Percentiles rank a stretch among this genome's conserved stretches.
Conservation (phyloP, 2,113 vertebrate genomes). For the Zosterops lateralis region DNA sequence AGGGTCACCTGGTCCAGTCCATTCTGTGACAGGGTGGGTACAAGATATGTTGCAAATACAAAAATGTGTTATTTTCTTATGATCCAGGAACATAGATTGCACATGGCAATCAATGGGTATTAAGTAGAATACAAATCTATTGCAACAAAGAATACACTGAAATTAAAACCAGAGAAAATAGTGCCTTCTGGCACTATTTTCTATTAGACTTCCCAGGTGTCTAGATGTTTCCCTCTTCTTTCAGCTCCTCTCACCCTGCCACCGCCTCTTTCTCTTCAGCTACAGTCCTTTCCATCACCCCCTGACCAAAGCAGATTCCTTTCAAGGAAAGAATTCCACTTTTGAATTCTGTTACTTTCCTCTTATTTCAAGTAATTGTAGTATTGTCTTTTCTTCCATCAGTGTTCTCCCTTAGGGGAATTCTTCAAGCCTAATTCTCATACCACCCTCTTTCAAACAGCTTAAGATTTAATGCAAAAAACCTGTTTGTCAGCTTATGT, state of each 20-base stretch:
- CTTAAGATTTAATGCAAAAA: constrained; percentile 62
- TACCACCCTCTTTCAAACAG: constrained; percentile 33
- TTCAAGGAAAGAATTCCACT: constrained; percentile 44
- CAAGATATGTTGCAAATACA: neutral
- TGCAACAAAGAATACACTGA: neutral
- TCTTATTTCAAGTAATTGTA: constrained; percentile 61
- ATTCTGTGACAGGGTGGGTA: neutral
- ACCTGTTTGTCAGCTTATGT: constrained; percentile 24
- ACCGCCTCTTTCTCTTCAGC: neutral
- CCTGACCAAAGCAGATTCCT: constrained; percentile 31
- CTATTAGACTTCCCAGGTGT: neutral
- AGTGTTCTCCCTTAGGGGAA: constrained; percentile 49
- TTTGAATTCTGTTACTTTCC: constrained; percentile 34
- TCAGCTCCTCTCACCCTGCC: neutral
- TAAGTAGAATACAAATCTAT: neutral
- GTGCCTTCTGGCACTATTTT: neutral
- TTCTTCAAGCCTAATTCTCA: constrained; percentile 25
- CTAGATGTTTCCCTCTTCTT: neutral
- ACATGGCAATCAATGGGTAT: neutral
- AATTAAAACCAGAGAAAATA: constrained; percentile 10
- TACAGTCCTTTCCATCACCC: neutral
- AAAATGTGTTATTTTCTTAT: neutral
- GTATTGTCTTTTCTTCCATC: constrained; percentile 54
- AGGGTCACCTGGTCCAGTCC: neutral
- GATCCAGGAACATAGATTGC: neutral